Percentiles rank a stretch among this genome's conserved stretches.
phyloP scores from a whole-genome alignment of 2,888 invertebrate genomes.

The Stenurella melanura region DNA sequence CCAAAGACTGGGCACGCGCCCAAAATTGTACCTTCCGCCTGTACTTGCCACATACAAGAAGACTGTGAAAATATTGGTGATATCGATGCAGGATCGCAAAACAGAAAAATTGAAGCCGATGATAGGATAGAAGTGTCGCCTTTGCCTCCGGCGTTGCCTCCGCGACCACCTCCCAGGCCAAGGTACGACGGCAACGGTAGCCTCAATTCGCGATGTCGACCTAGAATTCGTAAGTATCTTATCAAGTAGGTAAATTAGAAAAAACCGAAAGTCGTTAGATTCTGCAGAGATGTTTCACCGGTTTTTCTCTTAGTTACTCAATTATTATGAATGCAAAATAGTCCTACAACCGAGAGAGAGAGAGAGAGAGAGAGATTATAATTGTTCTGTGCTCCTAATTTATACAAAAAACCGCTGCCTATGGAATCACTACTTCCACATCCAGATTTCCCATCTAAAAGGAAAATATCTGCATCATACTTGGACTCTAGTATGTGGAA shows the following conservation, averaged over 20 bases:
- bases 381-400: too few relatives aligned
- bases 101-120: constrained; percentile 69
- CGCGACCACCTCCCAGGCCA: constrained; percentile 73
- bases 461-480: too few relatives aligned
- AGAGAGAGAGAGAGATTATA: too few relatives aligned
- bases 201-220: constrained; percentile 65
- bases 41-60: constrained; percentile 70
- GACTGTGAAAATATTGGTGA: constrained; percentile 61
- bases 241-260: neutral
- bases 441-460: too few relatives aligned
- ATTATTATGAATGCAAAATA: too few relatives aligned
- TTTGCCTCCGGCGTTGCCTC: constrained; percentile 73
- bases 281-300: too few relatives aligned
- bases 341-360: too few relatives aligned
- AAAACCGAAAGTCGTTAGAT: too few relatives aligned
- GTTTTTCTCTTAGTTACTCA: too few relatives aligned
- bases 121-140: constrained; percentile 73
- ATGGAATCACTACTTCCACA: too few relatives aligned
- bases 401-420: too few relatives aligned
- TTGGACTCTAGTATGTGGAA: too few relatives aligned
- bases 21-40: constrained; percentile 61
- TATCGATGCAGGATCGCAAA: constrained; percentile 57
- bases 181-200: constrained; percentile 68
- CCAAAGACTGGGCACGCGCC: constrained; percentile 64
- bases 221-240: constrained; percentile 64